These are phyloP conservation scores for Steinernema khuongi DNA, from an alignment of 1,140 invertebrate genomes.

Conservation along the genomic window DNA sequence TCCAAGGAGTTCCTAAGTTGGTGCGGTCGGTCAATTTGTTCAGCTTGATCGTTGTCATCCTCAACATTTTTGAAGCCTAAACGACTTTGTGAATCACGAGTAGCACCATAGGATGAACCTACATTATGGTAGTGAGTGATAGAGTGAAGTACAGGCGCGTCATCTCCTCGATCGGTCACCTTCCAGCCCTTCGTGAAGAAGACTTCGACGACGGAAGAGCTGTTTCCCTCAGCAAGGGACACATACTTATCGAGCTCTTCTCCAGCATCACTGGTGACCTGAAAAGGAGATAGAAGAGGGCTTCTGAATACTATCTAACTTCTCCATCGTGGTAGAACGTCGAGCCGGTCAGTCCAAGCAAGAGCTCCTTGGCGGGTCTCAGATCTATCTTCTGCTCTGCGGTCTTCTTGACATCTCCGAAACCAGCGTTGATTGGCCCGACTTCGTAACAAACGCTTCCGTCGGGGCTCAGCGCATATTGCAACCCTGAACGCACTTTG, in stretches of 20 bases:
- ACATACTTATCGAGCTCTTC: background rate
- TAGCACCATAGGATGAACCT: background rate
- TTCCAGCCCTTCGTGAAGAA: background rate
- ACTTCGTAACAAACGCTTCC: background rate
- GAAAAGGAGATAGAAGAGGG: background rate
- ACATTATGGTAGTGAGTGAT: background rate
- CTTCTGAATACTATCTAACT: background rate
- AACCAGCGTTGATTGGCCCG: background rate
- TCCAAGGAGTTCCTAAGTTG: background rate
- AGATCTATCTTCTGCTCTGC: background rate
- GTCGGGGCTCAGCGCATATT: background rate
- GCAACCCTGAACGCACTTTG: background rate
- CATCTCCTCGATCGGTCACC: background rate
- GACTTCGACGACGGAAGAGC: background rate
- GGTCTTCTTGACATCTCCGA: background rate
- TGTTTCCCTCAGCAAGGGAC: background rate
- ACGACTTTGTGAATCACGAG: background rate
- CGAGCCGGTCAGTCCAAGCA: background rate
- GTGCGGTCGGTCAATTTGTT: background rate
- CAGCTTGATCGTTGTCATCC: background rate
- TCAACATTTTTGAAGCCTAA: background rate
- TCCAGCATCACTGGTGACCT: background rate
- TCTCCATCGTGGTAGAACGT: background rate
- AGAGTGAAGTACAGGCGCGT: background rate
- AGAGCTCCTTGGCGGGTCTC: background rate